A percentile compares a stretch with the other conserved stretches of the same genome.
These are phyloP conservation scores for Azorinus chamasolen DNA, from an alignment of 2,888 invertebrate genomes.

Conservation along the genomic window DNA sequence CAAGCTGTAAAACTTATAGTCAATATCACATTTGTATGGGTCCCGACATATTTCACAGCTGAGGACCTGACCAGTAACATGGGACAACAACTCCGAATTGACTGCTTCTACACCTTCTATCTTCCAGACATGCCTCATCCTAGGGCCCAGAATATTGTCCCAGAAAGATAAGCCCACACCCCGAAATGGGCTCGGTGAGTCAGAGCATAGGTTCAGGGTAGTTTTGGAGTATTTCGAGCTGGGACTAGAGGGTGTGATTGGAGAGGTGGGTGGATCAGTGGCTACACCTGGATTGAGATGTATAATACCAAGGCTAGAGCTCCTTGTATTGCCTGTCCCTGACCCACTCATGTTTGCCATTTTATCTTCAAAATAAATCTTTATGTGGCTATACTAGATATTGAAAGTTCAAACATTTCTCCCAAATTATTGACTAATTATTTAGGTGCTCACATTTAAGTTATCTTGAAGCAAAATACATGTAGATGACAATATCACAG, in stretches of 20 bases:
- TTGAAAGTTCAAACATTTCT: too few relatives aligned
- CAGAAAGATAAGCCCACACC: slow-evolving; percentile 81
- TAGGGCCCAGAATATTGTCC: slow-evolving; percentile 85
- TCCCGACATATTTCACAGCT: slow-evolving; percentile 84
- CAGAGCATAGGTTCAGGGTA: slow-evolving; percentile 62
- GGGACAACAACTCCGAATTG: slow-evolving; percentile 70
- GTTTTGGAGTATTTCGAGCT: slow-evolving; percentile 78
- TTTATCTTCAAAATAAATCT: too few relatives aligned
- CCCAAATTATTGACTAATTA: too few relatives aligned
- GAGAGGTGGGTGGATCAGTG: slow-evolving; percentile 4
- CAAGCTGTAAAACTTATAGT: slow-evolving; percentile 82
- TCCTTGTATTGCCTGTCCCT: too few relatives aligned
- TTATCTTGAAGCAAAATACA: too few relatives aligned
- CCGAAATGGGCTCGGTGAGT: slow-evolving; percentile 67
- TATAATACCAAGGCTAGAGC: too few relatives aligned
- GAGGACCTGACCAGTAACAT: slow-evolving; percentile 81
- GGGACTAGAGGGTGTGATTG: slow-evolving; percentile 77
- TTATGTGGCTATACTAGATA: too few relatives aligned
- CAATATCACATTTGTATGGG: slow-evolving; percentile 76
- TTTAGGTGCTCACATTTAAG: too few relatives aligned
- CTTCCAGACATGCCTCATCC: slow-evolving; percentile 82
- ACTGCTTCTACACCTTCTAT: slow-evolving; percentile 57
- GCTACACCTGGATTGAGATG: too few relatives aligned
- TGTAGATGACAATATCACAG: too few relatives aligned
- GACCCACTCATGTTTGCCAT: too few relatives aligned